Base-by-base conservation (phyloP, 2,113 vertebrate species). In the Tinamus guttatus region DNA sequence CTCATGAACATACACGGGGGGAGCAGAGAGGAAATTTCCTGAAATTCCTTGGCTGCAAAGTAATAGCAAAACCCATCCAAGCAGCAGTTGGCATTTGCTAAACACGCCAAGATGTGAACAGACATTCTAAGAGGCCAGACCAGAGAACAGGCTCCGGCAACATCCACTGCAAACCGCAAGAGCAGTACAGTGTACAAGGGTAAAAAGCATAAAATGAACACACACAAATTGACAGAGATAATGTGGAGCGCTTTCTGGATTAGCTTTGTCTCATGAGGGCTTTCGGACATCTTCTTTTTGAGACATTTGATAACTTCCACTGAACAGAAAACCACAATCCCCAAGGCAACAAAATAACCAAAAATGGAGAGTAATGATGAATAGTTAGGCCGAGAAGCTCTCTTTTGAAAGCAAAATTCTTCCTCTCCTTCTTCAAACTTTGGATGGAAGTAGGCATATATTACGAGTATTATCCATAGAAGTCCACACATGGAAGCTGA, bases 21-120 rank as follows among this genome's bases (percentile, higher is more conserved):
- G 13, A 90, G 12, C 30, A 85, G 4, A 2, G 59, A 56, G 7
- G 97, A 79, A 1, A 96, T 97, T 47, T 98, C 97, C 41, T 82
- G 96, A 76, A 98, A 98, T 64, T 98, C 98, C 64, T 86, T 97
- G 80, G 98, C 97, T 76, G 95, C 93, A 97, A 97, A 98, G 75
- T 98, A 98, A 95, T 98, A 98, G 87, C 97, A 98, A 87, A 99
- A 67, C 10, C 95, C 94, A 25, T 98, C 98, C 64, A 98, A 94
- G 75, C 98, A 98, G 87, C 98, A 98, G 91, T 98, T 99, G 32
- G 71, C 86, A 2, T 98, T 97, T 10, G 97, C 97, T 51, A 98
- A 34, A 43, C 70, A 85, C 14, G 38, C 56, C 13, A 94, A 82
- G 38, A 95, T 2, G 5, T 32, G 27, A 7, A 97, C 3, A 51